Evolutionary conservation across 1,140 invertebrate genomes (phyloP), one percentile per base, ranked within the genome.

Genomic region (Caenorhabditis brenneri): DNA sequence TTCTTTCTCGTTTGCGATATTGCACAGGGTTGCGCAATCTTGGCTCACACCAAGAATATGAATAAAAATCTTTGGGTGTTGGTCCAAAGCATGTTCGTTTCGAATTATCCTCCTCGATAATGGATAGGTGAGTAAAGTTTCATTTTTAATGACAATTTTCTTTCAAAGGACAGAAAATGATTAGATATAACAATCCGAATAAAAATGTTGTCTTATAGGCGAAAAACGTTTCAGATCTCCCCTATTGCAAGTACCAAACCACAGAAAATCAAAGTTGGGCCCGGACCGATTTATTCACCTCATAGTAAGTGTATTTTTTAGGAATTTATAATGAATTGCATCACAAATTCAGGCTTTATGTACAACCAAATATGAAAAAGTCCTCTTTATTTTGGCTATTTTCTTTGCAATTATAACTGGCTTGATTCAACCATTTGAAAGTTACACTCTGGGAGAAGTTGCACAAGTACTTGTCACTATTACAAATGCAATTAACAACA

Each of bases 311-410:
- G 33, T 65, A 16, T 19, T n/a, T n/a, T n/a, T n/a, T n/a, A n/a
- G n/a, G n/a, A 1, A n/a, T 51, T 51, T 2, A 9, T 27, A 55
- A 55, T 27, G 10, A 55, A 55, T 9, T 5, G 22, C 12, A 55
- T 19, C 15, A 6, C 12, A 27, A 16, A 3, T 85, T 88, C 65
- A 88, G 88, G 89, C 53, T 27, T 82, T 88, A 55, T 89, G 86
- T 78, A 86, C 85, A 31, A 74, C 86, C 78, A 42, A 48, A 22
- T 42, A 42, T 19, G 88, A 88, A 60, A 29, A 84, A 4, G 29
- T 89, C 22, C 29, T 88, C 22, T 22, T 88, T 15, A 2, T 86
- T 29, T 42, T 88, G 24, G 88, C 88, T 12, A 51, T 58, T 16
- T 3, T 55, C 15, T 82, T 87, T 12, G 53, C 88, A n/a, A 42